Percentiles rank a stretch among this genome's conserved stretches.
phyloP scores from a whole-genome alignment of 30 jellyfish, hydroid and myxozoan species.

The Hydractinia symbiolongicarpus region DNA sequence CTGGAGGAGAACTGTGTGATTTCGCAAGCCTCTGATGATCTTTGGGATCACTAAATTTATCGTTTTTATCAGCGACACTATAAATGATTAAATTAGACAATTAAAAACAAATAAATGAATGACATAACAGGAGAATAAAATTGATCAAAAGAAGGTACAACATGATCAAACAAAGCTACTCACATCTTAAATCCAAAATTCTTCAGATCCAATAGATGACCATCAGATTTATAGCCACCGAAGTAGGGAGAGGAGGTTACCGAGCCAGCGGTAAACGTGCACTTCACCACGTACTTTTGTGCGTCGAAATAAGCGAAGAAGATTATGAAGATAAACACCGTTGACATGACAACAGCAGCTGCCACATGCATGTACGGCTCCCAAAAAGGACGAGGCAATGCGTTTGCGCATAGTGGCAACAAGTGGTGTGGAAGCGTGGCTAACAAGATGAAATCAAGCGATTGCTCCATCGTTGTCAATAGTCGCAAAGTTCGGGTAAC shows the following conservation, averaged over 20 bases:
- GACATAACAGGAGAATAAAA: not conserved
- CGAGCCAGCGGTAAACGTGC: constrained; percentile 87
- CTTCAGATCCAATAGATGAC: constrained; percentile 75
- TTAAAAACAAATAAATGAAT: not conserved
- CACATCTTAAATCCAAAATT: constrained; percentile 75
- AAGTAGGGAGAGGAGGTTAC: constrained; percentile 46
- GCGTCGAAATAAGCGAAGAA: constrained; percentile 96
- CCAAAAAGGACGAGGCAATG: constrained; percentile 94
- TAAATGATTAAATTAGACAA: not conserved
- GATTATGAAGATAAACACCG: constrained; percentile 65
- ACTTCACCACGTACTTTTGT: constrained; percentile 93
- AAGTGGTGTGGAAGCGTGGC: constrained; percentile 97
- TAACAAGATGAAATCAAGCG: constrained; percentile 78
- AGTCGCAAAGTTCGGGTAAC: constrained; percentile 68
- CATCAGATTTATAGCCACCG: constrained; percentile 70
- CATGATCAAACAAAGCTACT: not conserved
- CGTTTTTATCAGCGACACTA: constrained; percentile 61
- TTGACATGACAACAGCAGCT: constrained; percentile 86
- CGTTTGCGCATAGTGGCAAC: constrained; percentile 90
- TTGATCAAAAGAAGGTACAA: not conserved
- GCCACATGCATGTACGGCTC: constrained; percentile 91
- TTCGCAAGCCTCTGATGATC: constrained; percentile 15
- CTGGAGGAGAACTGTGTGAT: constrained; percentile 16
- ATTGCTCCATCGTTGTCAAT: constrained; percentile 76
- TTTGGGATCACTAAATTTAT: constrained; percentile 29